Evolutionary conservation across 2,888 invertebrate genomes (phyloP), one percentile per base, ranked within the genome.

Genomic region (Cephus pulcher): DNA sequence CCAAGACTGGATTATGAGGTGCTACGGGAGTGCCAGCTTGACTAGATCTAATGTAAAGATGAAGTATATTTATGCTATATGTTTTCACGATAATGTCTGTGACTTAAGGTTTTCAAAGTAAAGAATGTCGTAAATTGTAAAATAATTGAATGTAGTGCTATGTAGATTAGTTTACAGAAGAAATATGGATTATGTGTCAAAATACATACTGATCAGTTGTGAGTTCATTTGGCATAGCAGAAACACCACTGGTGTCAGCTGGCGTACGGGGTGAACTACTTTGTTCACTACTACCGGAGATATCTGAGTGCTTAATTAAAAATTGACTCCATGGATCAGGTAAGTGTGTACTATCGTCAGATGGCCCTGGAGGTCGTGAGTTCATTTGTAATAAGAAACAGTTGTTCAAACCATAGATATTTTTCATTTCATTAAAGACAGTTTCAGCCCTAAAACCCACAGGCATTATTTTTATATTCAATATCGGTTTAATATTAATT

Each of bases 351-450:
- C 89, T 90, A 74, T 92, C 92, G 78, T 93, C 92, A 34, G 92
- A 90, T 74, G 93, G 93, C 75, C 93, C 92, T 32, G 93, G 93
- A 75, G 93, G 94, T 85, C 95, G 94, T 1, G 98, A 98, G 92
- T 99, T 99, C 82, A 98, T 96, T 90, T 95, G 95, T 79, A 99
- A 93, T 87, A 99, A 93, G 90, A 98, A 98, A 91, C 98, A 98
- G 89, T 96, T 96, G 86, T 95, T 94, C 69, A 95, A 94, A 15
- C 98, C 98, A 93, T 97, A 99, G 23, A 96, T 95, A 76, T 96
- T 95, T 92, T 98, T 97, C 90, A 99, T 94, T 82, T 95, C 94
- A 87, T 97, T 96, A 92, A 96, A 98, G 78, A 96, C 93, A 83
- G 95, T 94, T 89, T 96, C 96, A 77, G 98, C 97, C 90, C 98